Conservation (phyloP, 2,888 invertebrate genomes). For the Ophion ventricosus region DNA sequence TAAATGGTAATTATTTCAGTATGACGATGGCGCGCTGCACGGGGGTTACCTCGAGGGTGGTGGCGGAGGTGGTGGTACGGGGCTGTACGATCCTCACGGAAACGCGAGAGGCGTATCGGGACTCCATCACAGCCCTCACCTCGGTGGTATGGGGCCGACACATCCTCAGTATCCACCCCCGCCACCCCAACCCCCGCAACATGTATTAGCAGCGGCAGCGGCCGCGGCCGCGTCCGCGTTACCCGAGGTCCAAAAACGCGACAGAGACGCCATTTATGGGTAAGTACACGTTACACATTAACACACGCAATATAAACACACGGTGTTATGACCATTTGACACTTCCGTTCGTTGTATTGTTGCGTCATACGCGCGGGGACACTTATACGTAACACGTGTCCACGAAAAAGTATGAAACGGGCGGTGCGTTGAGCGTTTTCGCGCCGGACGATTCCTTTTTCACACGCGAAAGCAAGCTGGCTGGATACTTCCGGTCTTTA, state of each 20-base stretch:
- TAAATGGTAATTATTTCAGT: constrained; percentile 84
- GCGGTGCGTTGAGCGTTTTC: no score
- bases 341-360: constrained; percentile 60
- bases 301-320: background rate
- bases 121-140: constrained; percentile 86
- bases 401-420: background rate
- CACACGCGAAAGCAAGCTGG: no score
- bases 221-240: constrained; percentile 85
- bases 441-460: no score
- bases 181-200: constrained; percentile 87
- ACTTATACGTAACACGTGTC: background rate
- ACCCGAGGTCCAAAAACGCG: constrained; percentile 97
- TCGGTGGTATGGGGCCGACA: constrained; percentile 84
- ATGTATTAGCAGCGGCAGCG: constrained; percentile 91
- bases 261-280: constrained; percentile 99
- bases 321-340: constrained; percentile 50
- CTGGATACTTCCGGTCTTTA: no score
- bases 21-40: constrained; percentile 95
- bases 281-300: constrained; percentile 89
- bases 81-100: constrained; percentile 91
- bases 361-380: no score
- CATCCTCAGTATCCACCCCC: constrained; percentile 91
- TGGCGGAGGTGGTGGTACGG: constrained; percentile 86
- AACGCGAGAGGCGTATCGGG: constrained; percentile 86
- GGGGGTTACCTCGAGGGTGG: constrained; percentile 94